Base-by-base conservation (phyloP, 2,888 invertebrate species). In the Drosophila subquinaria region DNA sequence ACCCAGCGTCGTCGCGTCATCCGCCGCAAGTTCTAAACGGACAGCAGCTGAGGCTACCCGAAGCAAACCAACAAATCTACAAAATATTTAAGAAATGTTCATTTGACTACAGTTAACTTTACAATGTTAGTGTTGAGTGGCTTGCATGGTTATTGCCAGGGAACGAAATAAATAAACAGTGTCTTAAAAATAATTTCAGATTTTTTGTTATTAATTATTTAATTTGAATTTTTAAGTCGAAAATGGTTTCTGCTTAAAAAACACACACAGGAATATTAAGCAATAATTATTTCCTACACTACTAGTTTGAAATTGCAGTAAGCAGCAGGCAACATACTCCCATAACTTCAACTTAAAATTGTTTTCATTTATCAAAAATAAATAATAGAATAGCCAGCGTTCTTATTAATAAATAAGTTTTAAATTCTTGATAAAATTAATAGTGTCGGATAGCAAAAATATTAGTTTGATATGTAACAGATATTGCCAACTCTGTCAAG, bases 1-100 rank as follows among this genome's bases (percentile, higher is more conserved):
- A 92, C 91, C 75, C 81, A 88, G 9, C 88, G 80, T 70, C 90
- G 89, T 52, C 90, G 90, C 76, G 91, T 85, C 74, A 53, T 84
- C 63, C 92, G 92, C 69, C 90, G 81, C 61, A 88, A 90, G 64
- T 76, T 73, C 65, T 90, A 88, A 80, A 67, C 52, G 63, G 59
- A 33, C 33, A 60, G 55, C 65, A 38, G 51, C 57, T 62, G 81
- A 83, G 71, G 84, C 79, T 75, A 57, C 68, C 80, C 60, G 13
- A 40, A 47, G 52, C 69, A 59, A 63, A 15, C 47, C 63, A 30
- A 17, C 33, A 48, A 30, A 33, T 52, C 42, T 62, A 73, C 45
- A 30, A 52, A 56, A 33, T 60, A 27, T 35, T 55, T 59, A 65
- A 20, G 71, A 70, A 69, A 61, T 64, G 47, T 43, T 27, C 30